Evolutionary conservation across 2,113 vertebrate species (phyloP).

Genomic region (Falco punctatus): DNA sequence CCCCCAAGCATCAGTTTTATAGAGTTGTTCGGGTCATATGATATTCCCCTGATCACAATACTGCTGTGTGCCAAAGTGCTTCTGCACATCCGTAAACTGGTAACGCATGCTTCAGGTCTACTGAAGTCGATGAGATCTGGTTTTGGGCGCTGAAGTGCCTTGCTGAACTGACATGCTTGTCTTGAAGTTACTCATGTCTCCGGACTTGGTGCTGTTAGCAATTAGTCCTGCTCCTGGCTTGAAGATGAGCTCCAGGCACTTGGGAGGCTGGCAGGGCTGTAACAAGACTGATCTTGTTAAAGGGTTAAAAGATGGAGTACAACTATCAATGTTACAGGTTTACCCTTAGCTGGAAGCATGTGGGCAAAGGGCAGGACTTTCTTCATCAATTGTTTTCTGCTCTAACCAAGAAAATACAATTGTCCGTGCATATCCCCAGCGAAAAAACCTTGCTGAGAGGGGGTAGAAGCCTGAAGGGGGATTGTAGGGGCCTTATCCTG

Average conservation of each 20-base stretch:
- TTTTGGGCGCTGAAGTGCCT: not conserved
- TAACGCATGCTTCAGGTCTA: not conserved
- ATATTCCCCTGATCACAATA: not conserved
- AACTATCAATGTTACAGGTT: not conserved
- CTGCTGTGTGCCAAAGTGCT: not conserved
- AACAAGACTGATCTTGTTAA: not conserved
- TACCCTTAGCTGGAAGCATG: rapidly evolving
- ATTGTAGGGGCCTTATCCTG: not conserved
- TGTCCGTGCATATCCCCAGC: not conserved
- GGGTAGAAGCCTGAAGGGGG: not conserved
- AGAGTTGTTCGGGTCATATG: not conserved
- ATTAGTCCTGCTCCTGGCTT: not conserved
- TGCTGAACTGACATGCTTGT: not conserved
- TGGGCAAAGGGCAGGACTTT: not conserved
- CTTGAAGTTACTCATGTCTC: not conserved
- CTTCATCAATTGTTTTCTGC: not conserved
- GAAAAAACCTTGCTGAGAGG: not conserved
- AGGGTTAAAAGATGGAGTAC: not conserved
- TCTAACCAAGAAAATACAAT: not conserved
- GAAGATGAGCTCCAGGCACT: not conserved
- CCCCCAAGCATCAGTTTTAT: not conserved
- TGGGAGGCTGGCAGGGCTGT: not conserved
- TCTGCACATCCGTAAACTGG: not conserved
- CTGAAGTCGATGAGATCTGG: not conserved
- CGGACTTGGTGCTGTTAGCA: not conserved